Evolutionary conservation across 2,797 vertebrate species (phyloP), one percentile per base, ranked within the genome.

Genomic region (Pangasius djambal): DNA sequence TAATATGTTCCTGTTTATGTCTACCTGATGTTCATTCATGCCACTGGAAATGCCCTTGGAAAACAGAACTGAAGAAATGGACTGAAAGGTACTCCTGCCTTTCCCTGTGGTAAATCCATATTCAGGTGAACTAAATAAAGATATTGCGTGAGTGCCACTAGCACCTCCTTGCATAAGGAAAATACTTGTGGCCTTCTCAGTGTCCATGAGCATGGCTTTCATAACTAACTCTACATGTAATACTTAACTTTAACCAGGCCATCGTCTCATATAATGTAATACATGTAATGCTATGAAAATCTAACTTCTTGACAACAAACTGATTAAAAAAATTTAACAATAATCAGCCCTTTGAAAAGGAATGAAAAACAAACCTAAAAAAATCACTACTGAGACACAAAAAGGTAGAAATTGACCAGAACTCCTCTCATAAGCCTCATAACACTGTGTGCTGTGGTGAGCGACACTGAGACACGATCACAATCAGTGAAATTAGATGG

Each of bases 11-110:
- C 96, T 94, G 88, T 97, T 97, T 96, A 95, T 96, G 97, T 98
- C 97, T 96, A 98, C 98, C 97, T 97, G 97, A 96, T 97, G 97
- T 96, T 96, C 97, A 97, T 97, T 97, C 96, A 97, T 95, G 96
- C 96, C 96, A 96, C 94, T 92, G 96, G 96, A 96, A 97, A 97
- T 97, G 97, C 97, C 96, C 96, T 97, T 94, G 34, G 50, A 93
- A 96, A 96, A 95, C 94, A 96, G 96, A 95, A 97, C 96, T 95
- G 97, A 97, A 97, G 96, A 95, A 96, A 86, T 89, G 86, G 81
- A 91, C 86, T 44, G 74, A 85, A 96, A 95, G 95, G 95, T 91
- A 95, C 92, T 96, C 95, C 96, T 96, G 96, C 96, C 95, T 79
- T 96, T 97, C 96, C 96, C 96, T 96, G 96, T 96, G 97, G 95